phyloP scores from a whole-genome alignment of 2,797 vertebrate genomes.

The Potorous gilbertii region DNA sequence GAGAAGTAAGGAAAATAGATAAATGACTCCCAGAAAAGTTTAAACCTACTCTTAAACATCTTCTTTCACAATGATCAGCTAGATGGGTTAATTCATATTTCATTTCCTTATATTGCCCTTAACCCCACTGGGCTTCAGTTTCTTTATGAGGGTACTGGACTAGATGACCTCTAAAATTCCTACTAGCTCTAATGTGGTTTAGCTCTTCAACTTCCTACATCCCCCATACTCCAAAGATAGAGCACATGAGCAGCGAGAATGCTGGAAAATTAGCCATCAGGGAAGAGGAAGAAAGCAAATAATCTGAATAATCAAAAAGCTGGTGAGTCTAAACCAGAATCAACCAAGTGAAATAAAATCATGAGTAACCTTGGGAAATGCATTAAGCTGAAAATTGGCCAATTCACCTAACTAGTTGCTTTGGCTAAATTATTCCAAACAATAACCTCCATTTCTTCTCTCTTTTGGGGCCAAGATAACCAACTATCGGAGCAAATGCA shows the following conservation, averaged over 20 bases:
- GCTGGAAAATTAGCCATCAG: not conserved
- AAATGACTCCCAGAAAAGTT: not conserved
- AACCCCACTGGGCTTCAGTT: not conserved
- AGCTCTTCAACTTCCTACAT: not conserved
- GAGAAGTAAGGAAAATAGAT: not conserved
- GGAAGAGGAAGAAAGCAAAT: not conserved
- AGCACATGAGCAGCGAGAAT: not conserved
- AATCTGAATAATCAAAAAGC: not conserved
- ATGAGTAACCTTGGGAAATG: not conserved
- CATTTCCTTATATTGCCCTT: not conserved
- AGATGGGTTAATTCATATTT: not conserved
- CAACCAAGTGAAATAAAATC: not conserved
- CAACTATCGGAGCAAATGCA: not conserved
- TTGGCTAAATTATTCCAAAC: constrained; percentile 22
- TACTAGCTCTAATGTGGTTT: not conserved
- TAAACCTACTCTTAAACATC: not conserved
- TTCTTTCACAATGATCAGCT: constrained; percentile 6
- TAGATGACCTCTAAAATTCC: not conserved
- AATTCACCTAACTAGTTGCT: constrained; percentile 15
- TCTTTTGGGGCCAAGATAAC: not conserved
- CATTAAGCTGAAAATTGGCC: not conserved
- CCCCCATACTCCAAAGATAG: not conserved
- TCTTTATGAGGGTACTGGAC: not conserved
- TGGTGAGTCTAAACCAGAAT: not conserved
- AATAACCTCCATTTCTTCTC: not conserved